These are phyloP conservation scores for Polydrusus tereticollis DNA, from an alignment of 2,888 invertebrate species.

Conservation along the genomic window DNA sequence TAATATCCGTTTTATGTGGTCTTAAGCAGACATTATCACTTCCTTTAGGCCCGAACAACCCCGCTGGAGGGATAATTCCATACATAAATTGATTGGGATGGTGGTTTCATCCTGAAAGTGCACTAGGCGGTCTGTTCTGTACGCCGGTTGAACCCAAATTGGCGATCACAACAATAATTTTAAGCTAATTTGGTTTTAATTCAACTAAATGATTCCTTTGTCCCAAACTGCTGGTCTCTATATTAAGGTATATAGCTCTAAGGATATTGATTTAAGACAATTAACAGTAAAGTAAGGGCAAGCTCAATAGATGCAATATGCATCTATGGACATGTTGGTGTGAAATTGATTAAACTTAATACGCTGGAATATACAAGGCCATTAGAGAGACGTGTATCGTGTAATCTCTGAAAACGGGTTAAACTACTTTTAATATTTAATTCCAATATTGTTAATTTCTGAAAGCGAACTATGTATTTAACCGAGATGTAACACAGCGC, in stretches of 20 bases:
- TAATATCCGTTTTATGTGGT: slow-evolving; percentile 26
- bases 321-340: too few species aligned
- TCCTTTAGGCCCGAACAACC: slow-evolving; percentile 33
- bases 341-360: too few species aligned
- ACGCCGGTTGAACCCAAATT: slow-evolving; percentile 31
- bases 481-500: too few species aligned
- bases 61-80: slow-evolving; percentile 35
- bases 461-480: too few species aligned
- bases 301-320: not conserved
- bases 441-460: too few species aligned
- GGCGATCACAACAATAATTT: slow-evolving; percentile 48
- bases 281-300: not conserved
- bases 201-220: slow-evolving; percentile 46
- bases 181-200: slow-evolving; percentile 46
- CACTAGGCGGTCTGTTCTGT: slow-evolving; percentile 27
- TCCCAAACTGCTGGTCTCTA: slow-evolving; percentile 20
- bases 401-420: too few species aligned
- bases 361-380: too few species aligned
- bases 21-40: slow-evolving; percentile 38
- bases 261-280: not conserved
- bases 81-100: slow-evolving; percentile 41
- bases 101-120: slow-evolving; percentile 43
- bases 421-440: too few species aligned
- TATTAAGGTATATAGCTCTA: slow-evolving; percentile 1
- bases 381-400: too few species aligned